Evolutionary conservation across 2,888 invertebrate genomes (phyloP).

Genomic region (Romanomermis culicivorax): DNA sequence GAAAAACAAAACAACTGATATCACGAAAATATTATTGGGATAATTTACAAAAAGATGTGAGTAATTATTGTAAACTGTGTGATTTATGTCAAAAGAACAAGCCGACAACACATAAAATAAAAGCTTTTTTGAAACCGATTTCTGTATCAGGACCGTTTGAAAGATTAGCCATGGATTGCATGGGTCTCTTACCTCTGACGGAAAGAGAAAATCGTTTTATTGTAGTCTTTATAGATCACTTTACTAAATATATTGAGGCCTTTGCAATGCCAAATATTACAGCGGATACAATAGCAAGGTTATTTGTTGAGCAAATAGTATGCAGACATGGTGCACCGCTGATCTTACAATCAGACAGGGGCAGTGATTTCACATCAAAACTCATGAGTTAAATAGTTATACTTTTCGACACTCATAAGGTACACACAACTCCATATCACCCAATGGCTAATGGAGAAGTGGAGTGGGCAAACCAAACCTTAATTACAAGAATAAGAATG

Average conservation of each 20-base stretch:
- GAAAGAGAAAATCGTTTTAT: conserved; percentile 14
- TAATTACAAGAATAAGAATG: conserved; percentile 15
- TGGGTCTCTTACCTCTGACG: conserved; percentile 16
- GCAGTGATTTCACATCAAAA: not conserved
- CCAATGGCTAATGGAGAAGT: conserved; percentile 12
- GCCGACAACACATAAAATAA: not conserved
- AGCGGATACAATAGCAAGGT: conserved; percentile 21
- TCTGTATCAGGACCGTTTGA: conserved; percentile 15
- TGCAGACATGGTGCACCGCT: not conserved
- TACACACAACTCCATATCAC: conserved; percentile 10
- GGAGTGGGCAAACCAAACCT: conserved; percentile 14
- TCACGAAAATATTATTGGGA: not conserved
- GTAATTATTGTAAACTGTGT: not conserved
- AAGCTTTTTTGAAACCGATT: conserved; percentile 9
- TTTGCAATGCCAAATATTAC: conserved; percentile 10
- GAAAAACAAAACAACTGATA: not conserved
- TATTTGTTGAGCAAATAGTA: conserved; percentile 4
- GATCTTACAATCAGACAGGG: no score
- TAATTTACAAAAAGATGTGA: not conserved
- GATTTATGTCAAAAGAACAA: not conserved
- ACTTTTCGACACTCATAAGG: not conserved
- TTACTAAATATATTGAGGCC: conserved; percentile 13
- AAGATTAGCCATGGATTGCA: conserved; percentile 14
- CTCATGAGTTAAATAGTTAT: not conserved
- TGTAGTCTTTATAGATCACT: conserved; percentile 13